These are phyloP conservation scores for Lepidotrigona ventralis DNA, from an alignment of 1,140 invertebrate genomes.

Conservation along the genomic window DNA sequence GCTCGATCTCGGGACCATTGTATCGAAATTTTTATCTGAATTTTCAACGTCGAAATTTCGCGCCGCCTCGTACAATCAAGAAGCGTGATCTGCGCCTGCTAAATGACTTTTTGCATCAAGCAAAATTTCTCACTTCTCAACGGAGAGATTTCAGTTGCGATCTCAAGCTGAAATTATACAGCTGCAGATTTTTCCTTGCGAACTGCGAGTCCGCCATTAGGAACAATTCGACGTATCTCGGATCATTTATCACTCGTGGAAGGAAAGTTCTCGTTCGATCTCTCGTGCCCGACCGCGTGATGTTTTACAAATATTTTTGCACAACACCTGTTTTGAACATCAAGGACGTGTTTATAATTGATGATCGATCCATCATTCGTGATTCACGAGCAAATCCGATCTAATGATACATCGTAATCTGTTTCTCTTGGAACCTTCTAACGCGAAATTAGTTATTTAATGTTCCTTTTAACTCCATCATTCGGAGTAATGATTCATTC, in stretches of 20 bases:
- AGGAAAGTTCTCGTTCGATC: conserved; percentile 18
- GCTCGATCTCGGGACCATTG: too few relatives aligned
- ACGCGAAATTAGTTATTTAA: not conserved
- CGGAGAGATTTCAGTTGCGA: not conserved
- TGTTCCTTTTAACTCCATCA: not conserved
- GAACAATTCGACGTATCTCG: not conserved
- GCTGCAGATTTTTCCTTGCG: not conserved
- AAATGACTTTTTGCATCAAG: not conserved
- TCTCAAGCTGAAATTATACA: not conserved
- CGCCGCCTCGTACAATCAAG: not conserved
- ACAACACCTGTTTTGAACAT: not conserved
- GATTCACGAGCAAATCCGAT: not conserved
- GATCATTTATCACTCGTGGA: conserved; percentile 17
- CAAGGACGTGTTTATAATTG: not conserved
- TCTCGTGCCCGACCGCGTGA: not conserved
- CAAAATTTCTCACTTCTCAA: not conserved
- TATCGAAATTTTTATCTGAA: too few relatives aligned
- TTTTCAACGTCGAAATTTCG: not conserved
- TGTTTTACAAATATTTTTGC: not conserved
- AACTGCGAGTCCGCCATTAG: conserved; percentile 1
- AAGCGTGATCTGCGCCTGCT: not conserved
- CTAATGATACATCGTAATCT: not conserved
- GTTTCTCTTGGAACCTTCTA: not conserved
- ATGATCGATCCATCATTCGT: not conserved
- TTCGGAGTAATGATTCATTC: not conserved